Base-by-base conservation (phyloP, 2,797 vertebrate species). In the Hephaestus fuliginosus region DNA sequence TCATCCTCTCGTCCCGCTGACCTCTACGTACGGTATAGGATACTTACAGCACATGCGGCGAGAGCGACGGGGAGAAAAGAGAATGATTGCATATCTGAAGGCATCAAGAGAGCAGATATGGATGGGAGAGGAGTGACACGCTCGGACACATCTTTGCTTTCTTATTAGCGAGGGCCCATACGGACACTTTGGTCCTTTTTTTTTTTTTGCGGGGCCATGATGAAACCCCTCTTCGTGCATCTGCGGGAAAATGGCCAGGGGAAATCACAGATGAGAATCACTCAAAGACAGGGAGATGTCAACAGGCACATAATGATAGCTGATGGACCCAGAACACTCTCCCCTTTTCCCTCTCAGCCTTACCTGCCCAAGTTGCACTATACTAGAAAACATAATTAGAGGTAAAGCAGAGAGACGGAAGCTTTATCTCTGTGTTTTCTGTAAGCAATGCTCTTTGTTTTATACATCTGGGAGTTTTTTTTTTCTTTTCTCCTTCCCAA, bases 291-390 rank as follows among this genome's bases (percentile, higher is more conserved):
- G 92, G 92, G 91, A 92, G 93, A 94, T 95, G 95, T 96, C 95
- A 95, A 95, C 95, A 95, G 93, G 91, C 92, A 91, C 90, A 94
- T 96, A 96, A 96, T 96, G 93, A 96, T 95, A 93, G 95, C 92
- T 96, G 93, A 96, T 95, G 92, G 95, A 88, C 90, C 83, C 90
- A 85, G 89, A 93, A 94, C 93, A 91, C 94, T 95, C 87, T 94
- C 82, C 88, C 92, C 88, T 91, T 89, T 86, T 86, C 91, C 89
- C 92, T 91, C 90, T 89, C 83, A 92, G 90, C 88, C 87, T 93
- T 78, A 94, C 92, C 92, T 89, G 93, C 88, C 90, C 91, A 84
- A 89, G 90, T 92, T 81, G 78, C 76, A 88, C 93, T 86, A 80
- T 66, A 88, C 94, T 93, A 83, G 88, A 95, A 94, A 96, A 94